Evolutionary conservation across 1,140 invertebrate genomes (phyloP).

Genomic region (Pissodes strobi): DNA sequence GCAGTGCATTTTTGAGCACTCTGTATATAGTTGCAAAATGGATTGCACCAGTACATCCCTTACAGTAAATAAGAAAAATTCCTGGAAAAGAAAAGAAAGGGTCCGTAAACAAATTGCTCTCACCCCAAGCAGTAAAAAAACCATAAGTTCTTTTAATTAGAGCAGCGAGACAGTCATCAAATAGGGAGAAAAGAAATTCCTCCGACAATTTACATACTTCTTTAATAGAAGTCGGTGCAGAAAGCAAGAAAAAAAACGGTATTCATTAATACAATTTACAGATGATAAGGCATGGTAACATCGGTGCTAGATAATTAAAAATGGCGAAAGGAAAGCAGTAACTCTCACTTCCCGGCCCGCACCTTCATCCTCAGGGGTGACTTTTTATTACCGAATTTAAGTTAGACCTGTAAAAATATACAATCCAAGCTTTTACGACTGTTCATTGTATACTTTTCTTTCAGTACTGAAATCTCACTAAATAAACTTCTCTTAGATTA

Average conservation of each 20-base stretch:
- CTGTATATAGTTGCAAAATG: no score
- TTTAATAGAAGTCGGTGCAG: slow-evolving; percentile 28
- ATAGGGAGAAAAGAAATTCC: slow-evolving; percentile 29
- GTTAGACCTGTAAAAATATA: slow-evolving; percentile 34
- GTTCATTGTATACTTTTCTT: not conserved
- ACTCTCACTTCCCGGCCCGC: slow-evolving; percentile 14
- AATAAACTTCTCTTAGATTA: not conserved
- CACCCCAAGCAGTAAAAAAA: slow-evolving; percentile 38
- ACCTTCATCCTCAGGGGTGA: slow-evolving; percentile 20
- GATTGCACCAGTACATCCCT: not conserved
- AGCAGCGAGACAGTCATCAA: slow-evolving; percentile 31
- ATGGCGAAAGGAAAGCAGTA: slow-evolving; percentile 30
- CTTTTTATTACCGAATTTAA: slow-evolving; percentile 38
- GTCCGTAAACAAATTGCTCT: slow-evolving; percentile 40
- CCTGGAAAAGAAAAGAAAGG: slow-evolving; percentile 28
- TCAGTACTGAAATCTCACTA: not conserved
- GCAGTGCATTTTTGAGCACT: no score
- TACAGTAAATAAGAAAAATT: slow-evolving; percentile 27
- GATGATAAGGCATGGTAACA: slow-evolving; percentile 37
- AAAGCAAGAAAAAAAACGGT: slow-evolving; percentile 30
- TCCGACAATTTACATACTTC: slow-evolving; percentile 40
- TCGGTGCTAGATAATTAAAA: slow-evolving; percentile 40
- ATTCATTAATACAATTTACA: slow-evolving; percentile 44
- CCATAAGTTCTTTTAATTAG: slow-evolving; percentile 47
- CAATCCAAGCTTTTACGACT: slow-evolving; percentile 13